Evolutionary conservation across 2,113 vertebrate genomes (phyloP).

Genomic region (Gymnarchus niloticus): DNA sequence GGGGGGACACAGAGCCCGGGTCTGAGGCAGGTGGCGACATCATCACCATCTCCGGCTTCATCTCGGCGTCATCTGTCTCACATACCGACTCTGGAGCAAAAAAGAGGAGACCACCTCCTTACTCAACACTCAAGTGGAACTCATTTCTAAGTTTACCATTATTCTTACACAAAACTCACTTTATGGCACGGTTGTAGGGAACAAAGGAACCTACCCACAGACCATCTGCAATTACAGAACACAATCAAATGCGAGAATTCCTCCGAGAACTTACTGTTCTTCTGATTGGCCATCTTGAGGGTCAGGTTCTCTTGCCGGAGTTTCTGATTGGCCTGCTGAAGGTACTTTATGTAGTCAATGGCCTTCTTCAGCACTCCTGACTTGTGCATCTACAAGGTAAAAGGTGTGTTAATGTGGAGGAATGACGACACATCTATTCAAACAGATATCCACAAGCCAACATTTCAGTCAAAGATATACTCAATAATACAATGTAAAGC

Average conservation of each 20-base stretch:
- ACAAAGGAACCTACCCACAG: background rate
- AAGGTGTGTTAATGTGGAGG: background rate
- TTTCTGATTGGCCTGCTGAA: slow-evolving; percentile 93
- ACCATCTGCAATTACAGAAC: background rate
- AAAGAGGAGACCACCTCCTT: background rate
- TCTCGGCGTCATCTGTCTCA: slow-evolving; percentile 69
- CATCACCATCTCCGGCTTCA: slow-evolving; percentile 82
- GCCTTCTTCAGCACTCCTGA: slow-evolving; percentile 92
- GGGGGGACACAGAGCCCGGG: slow-evolving; percentile 80
- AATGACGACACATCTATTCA: slow-evolving; percentile 12
- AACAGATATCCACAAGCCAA: background rate
- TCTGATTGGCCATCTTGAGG: slow-evolving; percentile 88
- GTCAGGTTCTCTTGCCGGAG: slow-evolving; percentile 93
- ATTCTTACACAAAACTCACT: background rate
- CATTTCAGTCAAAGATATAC: background rate
- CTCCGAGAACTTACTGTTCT: slow-evolving; percentile 76
- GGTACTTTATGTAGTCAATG: slow-evolving; percentile 95
- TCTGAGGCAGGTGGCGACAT: slow-evolving; percentile 96
- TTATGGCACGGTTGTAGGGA: background rate
- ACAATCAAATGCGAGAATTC: background rate
- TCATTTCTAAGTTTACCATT: background rate
- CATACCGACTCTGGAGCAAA: slow-evolving; percentile 45
- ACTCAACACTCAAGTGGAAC: background rate
- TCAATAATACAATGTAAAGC: background rate
- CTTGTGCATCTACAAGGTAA: slow-evolving; percentile 80